Conservation (phyloP, 2,113 vertebrate species). For the Pao palembangensis region DNA sequence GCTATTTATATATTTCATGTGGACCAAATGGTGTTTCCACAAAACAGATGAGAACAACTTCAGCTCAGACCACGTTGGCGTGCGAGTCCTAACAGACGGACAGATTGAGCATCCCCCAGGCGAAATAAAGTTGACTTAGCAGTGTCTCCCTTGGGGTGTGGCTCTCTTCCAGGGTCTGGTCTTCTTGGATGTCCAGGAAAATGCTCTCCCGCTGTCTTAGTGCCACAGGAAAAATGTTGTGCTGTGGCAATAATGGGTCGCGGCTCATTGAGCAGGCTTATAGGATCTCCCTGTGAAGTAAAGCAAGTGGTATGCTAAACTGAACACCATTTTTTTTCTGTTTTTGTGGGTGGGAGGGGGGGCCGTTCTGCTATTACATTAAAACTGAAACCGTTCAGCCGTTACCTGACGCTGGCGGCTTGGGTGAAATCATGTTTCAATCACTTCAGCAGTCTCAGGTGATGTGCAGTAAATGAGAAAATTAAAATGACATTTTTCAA, state of each 20-base stretch:
- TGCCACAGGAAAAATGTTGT: constrained; percentile 51
- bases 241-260: constrained; percentile 57
- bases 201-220: constrained; percentile 17
- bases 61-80: not conserved
- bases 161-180: not conserved
- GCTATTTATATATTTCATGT: constrained; percentile 6
- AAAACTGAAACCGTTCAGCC: too few relatives aligned
- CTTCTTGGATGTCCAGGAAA: constrained; percentile 4
- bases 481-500: constrained; percentile 48
- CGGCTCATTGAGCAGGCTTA: constrained; percentile 72
- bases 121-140: constrained; percentile 24
- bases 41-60: constrained; percentile 10
- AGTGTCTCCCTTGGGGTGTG: constrained; percentile 14
- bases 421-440: constrained; percentile 42
- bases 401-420: too few relatives aligned
- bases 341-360: constrained; percentile 38
- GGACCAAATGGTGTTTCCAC: constrained; percentile 9
- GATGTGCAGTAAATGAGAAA: constrained; percentile 49
- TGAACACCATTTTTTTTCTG: constrained; percentile 53
- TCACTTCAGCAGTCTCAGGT: constrained; percentile 45
- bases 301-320: constrained; percentile 68
- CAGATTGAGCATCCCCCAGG: constrained; percentile 5
- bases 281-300: constrained; percentile 70
- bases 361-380: constrained; percentile 49
- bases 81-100: not conserved